Base-by-base conservation (phyloP, 2,797 vertebrate genomes). In the Diplodus puntazzo region DNA sequence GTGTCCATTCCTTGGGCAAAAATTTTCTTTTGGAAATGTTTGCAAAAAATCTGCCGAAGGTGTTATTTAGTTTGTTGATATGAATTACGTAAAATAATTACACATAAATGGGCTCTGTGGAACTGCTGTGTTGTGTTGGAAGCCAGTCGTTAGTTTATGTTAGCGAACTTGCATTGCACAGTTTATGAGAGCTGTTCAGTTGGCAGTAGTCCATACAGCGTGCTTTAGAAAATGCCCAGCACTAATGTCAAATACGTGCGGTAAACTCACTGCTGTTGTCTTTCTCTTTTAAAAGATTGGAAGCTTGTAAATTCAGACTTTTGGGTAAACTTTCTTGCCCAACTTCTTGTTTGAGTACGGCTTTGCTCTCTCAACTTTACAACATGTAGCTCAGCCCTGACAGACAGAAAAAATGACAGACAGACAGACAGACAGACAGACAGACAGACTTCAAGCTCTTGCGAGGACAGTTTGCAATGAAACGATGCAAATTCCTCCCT, bases 371-470 rank as follows among this genome's bases (percentile, higher is more conserved):
- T n/a, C 18, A 39, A 73, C 34, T 59, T 67, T 16, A 43, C 54
- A 42, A 16, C 52, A 50, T 21, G 73, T 58, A 55, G 80, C 46
- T 79, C 49, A 45, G 70, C 63, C 66, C 45, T 14, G 64, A 81
- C 52, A 34, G 59, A 72, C 16, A 12, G 23, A 42, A 11, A 48
- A 34, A 30, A 59, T 43, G 46, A 57, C 60, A 6, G 57, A 65
- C 64, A n/a, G 52, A 82, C 50, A 23, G n/a, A 69, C n/a, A 25
- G 25, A 25, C 25, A 25, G 25, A 25, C 25, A 25, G 25, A 1
- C 20, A 42, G 49, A 73, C 78, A 64, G 72, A 81, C 79, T 79
- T 67, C 77, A 71, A 80, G 85, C 84, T 91, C 70, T 53, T 11
- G 65, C 10, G 18, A 83, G 72, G 81, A 71, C 78, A 65, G 69